Evolutionary conservation across 2,113 vertebrate species (phyloP).

Genomic region (Acrocephalus arundinaceus): DNA sequence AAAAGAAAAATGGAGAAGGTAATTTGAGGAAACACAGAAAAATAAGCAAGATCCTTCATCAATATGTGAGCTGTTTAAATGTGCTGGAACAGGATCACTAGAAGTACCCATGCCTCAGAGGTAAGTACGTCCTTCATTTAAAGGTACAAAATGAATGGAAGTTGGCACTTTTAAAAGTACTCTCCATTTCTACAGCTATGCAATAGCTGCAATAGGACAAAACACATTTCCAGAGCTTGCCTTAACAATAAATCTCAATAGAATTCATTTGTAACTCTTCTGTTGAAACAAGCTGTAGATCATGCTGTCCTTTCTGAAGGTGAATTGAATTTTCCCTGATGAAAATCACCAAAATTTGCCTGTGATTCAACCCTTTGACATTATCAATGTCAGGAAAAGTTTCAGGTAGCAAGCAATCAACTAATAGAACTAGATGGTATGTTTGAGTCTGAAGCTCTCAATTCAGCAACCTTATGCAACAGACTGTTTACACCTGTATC

Average conservation of each 20-base stretch:
- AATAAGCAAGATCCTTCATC: background rate
- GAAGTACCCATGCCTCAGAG: background rate
- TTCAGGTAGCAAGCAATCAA: background rate
- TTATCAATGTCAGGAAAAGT: background rate
- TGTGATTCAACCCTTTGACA: background rate
- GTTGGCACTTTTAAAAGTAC: background rate
- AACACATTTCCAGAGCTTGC: background rate
- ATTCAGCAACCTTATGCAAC: background rate
- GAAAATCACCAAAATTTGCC: background rate
- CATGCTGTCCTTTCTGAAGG: background rate
- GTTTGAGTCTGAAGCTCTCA: background rate
- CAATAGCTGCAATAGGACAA: background rate
- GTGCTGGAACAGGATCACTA: background rate
- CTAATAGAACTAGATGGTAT: background rate
- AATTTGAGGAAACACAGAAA: background rate
- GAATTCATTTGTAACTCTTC: background rate
- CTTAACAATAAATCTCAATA: background rate
- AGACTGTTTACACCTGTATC: background rate
- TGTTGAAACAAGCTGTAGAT: background rate
- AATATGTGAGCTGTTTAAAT: background rate
- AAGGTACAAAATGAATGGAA: background rate
- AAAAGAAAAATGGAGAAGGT: background rate
- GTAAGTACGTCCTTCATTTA: background rate
- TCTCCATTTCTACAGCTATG: background rate
- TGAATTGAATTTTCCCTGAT: background rate